Conservation (phyloP, 2,888 invertebrate genomes). For the Balanococcus diminutus region DNA sequence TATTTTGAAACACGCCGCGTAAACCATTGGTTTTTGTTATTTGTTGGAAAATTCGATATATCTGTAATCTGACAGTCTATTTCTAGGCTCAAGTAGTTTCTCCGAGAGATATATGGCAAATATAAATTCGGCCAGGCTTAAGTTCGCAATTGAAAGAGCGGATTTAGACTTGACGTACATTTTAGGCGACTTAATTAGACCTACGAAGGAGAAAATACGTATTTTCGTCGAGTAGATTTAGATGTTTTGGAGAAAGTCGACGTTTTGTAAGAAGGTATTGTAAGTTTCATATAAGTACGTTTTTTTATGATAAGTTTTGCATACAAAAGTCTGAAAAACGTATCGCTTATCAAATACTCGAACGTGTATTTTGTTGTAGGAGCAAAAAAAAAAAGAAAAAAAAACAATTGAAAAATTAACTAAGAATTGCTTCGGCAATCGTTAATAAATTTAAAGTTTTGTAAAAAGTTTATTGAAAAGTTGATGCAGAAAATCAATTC, state of each 20-base stretch:
- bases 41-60: background rate
- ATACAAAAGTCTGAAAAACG: background rate
- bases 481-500: slow-evolving; percentile 33
- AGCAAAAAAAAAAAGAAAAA: background rate
- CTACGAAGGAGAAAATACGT: background rate
- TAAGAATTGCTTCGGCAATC: background rate
- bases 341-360: background rate
- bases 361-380: background rate
- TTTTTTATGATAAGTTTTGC: background rate
- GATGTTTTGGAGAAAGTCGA: background rate
- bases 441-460: slow-evolving; percentile 31
- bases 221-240: background rate
- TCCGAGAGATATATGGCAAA: background rate
- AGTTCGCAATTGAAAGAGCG: background rate
- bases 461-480: slow-evolving; percentile 17
- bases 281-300: background rate
- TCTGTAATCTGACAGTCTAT: background rate
- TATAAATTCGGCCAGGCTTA: background rate
- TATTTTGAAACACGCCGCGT: background rate
- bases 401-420: background rate
- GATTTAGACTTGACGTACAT: background rate
- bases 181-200: background rate
- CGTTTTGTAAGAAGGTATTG: background rate
- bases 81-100: background rate
- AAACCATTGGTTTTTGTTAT: background rate